A percentile compares a stretch with the other conserved stretches of the same genome.
Evolutionary conservation across 2,797 vertebrate genomes (phyloP).

Genomic region (Allobates femoralis): DNA sequence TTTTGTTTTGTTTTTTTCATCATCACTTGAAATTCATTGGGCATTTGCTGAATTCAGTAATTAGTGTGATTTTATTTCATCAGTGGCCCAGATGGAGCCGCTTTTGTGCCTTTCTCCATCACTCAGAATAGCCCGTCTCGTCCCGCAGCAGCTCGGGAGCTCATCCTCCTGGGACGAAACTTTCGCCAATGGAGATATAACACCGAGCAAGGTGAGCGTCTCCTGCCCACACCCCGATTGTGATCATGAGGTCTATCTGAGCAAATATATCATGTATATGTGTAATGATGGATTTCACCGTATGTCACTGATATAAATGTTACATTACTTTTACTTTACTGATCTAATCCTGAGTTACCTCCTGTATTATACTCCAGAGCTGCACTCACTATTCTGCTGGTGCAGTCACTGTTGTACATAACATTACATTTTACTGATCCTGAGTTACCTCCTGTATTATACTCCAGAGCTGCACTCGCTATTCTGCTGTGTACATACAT

Average conservation of each 20-base stretch:
- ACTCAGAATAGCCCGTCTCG: constrained; percentile 76
- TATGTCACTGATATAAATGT: too few species aligned
- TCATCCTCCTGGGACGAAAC: constrained; percentile 91
- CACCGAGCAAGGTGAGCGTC: constrained; percentile 86
- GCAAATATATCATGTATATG: not conserved
- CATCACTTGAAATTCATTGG: not conserved
- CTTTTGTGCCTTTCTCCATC: constrained; percentile 80
- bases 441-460: not conserved
- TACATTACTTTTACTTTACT: too few species aligned
- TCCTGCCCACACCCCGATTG: too few species aligned
- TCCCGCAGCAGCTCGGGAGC: constrained; percentile 79
- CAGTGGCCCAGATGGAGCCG: constrained; percentile 74
- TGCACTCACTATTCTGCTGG: not conserved
- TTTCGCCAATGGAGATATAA: constrained; percentile 94
- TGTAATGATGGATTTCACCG: not conserved
- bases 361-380: constrained; percentile 7
- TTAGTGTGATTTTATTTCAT: not conserved
- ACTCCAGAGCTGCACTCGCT: constrained; percentile 1
- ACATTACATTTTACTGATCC: not conserved
- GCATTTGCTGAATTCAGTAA: not conserved
- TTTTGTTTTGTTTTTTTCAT: not conserved
- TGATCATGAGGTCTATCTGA: not conserved
- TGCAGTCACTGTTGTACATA: not conserved
- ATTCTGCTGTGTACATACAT: not conserved
- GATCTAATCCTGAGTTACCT: not conserved